These are phyloP conservation scores for Platycheirus rosarum DNA, from an alignment of 2,888 invertebrate species.

Conservation along the genomic window DNA sequence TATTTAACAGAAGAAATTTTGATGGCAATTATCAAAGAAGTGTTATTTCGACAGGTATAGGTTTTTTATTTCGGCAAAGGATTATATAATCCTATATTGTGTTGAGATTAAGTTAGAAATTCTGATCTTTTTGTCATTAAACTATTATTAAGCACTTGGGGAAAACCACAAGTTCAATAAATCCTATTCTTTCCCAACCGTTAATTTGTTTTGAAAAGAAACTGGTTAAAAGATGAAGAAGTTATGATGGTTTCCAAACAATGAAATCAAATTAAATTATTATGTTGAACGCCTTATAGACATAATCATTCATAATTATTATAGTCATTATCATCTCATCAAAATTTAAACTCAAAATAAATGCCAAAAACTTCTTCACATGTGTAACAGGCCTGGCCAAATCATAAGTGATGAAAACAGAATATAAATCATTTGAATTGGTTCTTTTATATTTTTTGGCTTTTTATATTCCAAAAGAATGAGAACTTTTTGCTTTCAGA, in stretches of 20 bases:
- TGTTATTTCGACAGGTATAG: no score
- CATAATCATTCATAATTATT: slow-evolving; percentile 23
- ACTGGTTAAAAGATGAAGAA: neutral
- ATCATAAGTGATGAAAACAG: neutral
- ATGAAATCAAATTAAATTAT: slow-evolving; percentile 21
- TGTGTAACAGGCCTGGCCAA: no score
- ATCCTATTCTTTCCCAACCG: neutral
- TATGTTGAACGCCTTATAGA: slow-evolving; percentile 9
- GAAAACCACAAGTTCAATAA: neutral
- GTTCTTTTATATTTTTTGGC: no score
- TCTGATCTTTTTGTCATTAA: neutral
- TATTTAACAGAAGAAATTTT: no score
- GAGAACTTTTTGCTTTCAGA: neutral
- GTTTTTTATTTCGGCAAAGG: no score
- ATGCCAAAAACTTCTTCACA: slow-evolving; percentile 12
- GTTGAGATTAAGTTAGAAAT: neutral
- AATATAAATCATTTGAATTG: no score
- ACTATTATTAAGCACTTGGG: slow-evolving; percentile 15
- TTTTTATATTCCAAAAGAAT: neutral
- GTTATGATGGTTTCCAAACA: neutral
- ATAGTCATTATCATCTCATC: slow-evolving; percentile 22
- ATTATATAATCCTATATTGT: no score
- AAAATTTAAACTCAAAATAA: slow-evolving; percentile 16
- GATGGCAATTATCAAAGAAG: no score
- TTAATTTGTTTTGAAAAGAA: neutral